Conservation (phyloP, 2,797 vertebrate species). For the Karalla daura region DNA sequence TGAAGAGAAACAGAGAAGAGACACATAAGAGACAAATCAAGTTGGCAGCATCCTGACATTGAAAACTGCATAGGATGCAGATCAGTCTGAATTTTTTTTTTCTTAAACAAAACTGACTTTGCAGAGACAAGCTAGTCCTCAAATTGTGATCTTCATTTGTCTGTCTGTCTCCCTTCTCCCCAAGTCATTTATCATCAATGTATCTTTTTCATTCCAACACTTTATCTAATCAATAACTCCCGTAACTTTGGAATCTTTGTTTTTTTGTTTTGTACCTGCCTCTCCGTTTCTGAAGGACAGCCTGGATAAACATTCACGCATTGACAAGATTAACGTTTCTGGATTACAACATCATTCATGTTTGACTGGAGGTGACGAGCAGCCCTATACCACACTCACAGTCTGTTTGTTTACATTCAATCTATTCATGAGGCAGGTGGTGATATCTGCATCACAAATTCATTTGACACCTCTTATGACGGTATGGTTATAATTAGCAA, state of each 20-base stretch:
- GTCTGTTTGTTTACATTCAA: constrained; percentile 48
- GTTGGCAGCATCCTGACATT: constrained; percentile 7
- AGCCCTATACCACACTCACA: background rate
- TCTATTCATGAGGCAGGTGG: constrained; percentile 29
- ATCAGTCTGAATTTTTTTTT: background rate
- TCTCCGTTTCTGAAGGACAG: background rate
- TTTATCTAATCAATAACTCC: constrained; percentile 47
- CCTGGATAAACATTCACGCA: background rate
- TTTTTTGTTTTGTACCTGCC: background rate
- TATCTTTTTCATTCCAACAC: constrained; percentile 14
- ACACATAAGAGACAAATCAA: constrained; percentile 40
- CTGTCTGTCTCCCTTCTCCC: background rate
- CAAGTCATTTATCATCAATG: constrained; percentile 48
- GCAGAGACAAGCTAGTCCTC: background rate
- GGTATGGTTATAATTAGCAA: constrained; percentile 60
- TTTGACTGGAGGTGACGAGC: background rate
- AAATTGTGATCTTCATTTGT: constrained; percentile 4
- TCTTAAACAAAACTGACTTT: too few species aligned
- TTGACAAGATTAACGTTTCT: background rate
- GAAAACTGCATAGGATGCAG: constrained; percentile 9
- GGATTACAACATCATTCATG: background rate
- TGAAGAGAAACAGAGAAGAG: constrained; percentile 69
- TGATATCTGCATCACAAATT: constrained; percentile 63
- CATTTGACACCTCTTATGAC: constrained; percentile 37
- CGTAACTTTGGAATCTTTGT: constrained; percentile 30